Percentiles rank a stretch among this genome's conserved stretches.
phyloP scores from a whole-genome alignment of 2,888 invertebrate genomes.

The Philonicus albiceps region DNA sequence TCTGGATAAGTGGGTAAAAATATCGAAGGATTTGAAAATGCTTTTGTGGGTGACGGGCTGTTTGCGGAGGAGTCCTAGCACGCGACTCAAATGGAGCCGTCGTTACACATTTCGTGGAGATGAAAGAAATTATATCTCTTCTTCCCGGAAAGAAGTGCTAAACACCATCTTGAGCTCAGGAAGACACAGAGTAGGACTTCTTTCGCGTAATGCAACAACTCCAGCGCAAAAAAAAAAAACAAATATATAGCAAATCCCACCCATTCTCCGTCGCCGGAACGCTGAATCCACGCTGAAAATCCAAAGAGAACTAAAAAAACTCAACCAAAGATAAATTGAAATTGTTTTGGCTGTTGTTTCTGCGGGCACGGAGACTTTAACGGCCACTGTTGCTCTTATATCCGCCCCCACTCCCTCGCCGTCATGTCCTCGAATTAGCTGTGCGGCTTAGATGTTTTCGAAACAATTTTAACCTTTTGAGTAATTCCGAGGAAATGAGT shows the following conservation, averaged over 20 bases:
- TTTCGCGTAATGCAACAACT: conserved; percentile 3
- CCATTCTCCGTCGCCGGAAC: background rate
- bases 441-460: conserved; percentile 4
- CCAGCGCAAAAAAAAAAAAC: background rate
- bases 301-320: conserved; percentile 6
- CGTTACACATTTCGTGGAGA: background rate
- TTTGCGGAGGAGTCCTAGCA: background rate
- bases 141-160: background rate
- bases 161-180: background rate
- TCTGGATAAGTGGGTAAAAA: conserved; percentile 23
- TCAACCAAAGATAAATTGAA: conserved; percentile 34
- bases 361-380: background rate
- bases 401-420: background rate
- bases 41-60: background rate
- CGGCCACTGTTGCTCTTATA: background rate
- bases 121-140: background rate
- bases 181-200: background rate
- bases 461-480: conserved; percentile 7
- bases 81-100: background rate
- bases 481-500: background rate
- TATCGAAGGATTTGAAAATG: conserved; percentile 1
- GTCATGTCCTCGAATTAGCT: background rate
- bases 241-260: background rate
- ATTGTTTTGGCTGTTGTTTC: conserved; percentile 12
- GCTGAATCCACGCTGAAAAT: background rate